These are phyloP conservation scores for Lasioglossum vierecki DNA, from an alignment of 2,888 invertebrate genomes.

Conservation along the genomic window DNA sequence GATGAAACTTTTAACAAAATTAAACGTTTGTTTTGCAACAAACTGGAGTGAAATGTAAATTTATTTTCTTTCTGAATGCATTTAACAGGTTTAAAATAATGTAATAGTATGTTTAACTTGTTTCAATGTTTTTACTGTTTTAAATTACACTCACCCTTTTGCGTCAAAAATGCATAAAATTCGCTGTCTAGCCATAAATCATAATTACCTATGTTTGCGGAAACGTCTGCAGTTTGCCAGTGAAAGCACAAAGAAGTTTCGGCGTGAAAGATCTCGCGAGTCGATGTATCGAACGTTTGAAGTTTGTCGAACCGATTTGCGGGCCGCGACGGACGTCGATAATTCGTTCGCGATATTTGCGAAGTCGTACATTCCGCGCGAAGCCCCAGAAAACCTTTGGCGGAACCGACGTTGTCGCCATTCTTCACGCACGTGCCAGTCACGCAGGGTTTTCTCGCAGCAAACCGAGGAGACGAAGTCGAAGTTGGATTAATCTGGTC, in stretches of 20 bases:
- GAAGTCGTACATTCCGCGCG: conserved; percentile 61
- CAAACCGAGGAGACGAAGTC: conserved; percentile 44
- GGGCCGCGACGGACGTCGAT: not conserved
- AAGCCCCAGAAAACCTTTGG: conserved; percentile 59
- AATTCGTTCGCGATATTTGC: conserved; percentile 45
- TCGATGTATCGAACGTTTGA: not conserved
- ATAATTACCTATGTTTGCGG: not conserved
- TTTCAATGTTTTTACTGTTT: too few relatives aligned
- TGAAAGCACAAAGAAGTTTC: not conserved
- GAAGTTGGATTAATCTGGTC: conserved; percentile 61
- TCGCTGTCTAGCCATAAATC: not conserved
- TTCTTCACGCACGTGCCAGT: conserved; percentile 59
- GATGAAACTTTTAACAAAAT: too few relatives aligned
- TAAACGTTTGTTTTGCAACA: too few relatives aligned
- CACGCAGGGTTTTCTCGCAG: conserved; percentile 38
- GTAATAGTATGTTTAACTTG: too few relatives aligned
- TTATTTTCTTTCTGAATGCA: too few relatives aligned
- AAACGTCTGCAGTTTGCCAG: not conserved
- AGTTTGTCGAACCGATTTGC: not conserved
- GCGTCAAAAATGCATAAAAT: too few relatives aligned
- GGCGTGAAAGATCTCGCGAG: not conserved
- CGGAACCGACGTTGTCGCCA: conserved; percentile 55
- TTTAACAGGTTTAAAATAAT: too few relatives aligned
- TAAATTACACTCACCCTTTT: too few relatives aligned
- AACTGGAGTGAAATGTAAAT: too few relatives aligned